These are phyloP conservation scores for Calliopsis andreniformis DNA, from an alignment of 1,140 invertebrate species.

Conservation along the genomic window DNA sequence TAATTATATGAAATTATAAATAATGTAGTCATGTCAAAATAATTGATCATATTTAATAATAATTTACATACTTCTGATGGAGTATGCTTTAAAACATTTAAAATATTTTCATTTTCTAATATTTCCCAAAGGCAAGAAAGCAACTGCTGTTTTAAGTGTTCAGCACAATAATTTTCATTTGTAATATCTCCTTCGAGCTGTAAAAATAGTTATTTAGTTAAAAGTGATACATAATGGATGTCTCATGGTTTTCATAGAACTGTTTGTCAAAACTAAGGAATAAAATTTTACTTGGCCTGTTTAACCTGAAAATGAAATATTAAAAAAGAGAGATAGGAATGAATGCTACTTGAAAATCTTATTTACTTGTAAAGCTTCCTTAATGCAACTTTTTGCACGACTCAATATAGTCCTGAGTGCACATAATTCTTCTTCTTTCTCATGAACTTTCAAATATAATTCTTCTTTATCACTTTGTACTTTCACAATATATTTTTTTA, in stretches of 20 bases:
- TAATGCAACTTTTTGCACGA: conserved; percentile 83
- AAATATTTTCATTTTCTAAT: conserved; percentile 53
- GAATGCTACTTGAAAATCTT: background rate
- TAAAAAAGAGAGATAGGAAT: conserved; percentile 14
- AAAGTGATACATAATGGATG: conserved; percentile 1
- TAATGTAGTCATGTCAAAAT: no score
- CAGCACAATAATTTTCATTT: conserved; percentile 52
- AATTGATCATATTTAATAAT: no score
- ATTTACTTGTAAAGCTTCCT: conserved; percentile 82
- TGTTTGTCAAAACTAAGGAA: no score
- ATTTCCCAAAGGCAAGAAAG: conserved; percentile 72
- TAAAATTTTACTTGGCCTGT: no score
- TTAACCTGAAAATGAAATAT: background rate
- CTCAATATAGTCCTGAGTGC: conserved; percentile 82
- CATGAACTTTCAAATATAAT: conserved; percentile 78
- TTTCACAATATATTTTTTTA: conserved; percentile 84
- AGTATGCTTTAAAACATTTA: conserved; percentile 29
- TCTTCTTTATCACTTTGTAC: conserved; percentile 80
- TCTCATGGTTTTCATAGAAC: no score
- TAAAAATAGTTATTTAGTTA: conserved; percentile 32
- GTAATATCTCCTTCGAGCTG: conserved; percentile 60
- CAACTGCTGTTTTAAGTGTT: conserved; percentile 66
- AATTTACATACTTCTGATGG: conserved; percentile 44
- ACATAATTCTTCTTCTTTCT: conserved; percentile 81
- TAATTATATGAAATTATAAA: conserved; percentile 8